Conservation (phyloP, 2,797 vertebrate genomes). For the Avahi laniger region DNA sequence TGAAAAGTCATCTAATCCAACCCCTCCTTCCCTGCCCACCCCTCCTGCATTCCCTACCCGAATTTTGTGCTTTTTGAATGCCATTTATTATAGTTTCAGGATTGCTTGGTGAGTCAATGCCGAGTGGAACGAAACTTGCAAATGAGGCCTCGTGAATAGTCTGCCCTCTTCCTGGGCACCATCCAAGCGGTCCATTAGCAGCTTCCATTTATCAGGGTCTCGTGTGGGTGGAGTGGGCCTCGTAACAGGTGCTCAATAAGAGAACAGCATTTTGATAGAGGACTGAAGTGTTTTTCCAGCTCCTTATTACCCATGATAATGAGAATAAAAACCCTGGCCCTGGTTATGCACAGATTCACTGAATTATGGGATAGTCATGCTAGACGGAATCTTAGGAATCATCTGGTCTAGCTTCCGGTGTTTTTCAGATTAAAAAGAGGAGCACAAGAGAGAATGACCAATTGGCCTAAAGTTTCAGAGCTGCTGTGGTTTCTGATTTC, state of each 20-base stretch:
- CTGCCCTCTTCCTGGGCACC: background rate
- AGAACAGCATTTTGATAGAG: background rate
- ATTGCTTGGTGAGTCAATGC: background rate
- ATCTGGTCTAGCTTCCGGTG: rapidly evolving
- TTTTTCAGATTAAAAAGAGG: background rate
- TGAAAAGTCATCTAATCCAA: background rate
- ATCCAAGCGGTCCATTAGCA: background rate
- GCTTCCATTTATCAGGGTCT: background rate
- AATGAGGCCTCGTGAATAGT: background rate
- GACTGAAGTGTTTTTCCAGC: background rate
- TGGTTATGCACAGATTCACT: background rate
- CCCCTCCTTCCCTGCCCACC: rapidly evolving
- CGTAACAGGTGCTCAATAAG: background rate
- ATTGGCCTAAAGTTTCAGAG: rapidly evolving
- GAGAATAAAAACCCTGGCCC: background rate
- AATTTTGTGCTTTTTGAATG: background rate
- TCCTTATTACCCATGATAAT: background rate
- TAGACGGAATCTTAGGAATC: background rate
- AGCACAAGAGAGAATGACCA: background rate
- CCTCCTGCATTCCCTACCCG: rapidly evolving
- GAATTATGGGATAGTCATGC: background rate
- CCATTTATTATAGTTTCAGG: background rate
- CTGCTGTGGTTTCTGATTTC: background rate
- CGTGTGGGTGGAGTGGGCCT: rapidly evolving
- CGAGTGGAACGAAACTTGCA: background rate